Percentiles rank a stretch among this genome's conserved stretches.
Evolutionary conservation across 2,797 vertebrate genomes (phyloP).

Genomic region (Hyperoplus lanceolatus): DNA sequence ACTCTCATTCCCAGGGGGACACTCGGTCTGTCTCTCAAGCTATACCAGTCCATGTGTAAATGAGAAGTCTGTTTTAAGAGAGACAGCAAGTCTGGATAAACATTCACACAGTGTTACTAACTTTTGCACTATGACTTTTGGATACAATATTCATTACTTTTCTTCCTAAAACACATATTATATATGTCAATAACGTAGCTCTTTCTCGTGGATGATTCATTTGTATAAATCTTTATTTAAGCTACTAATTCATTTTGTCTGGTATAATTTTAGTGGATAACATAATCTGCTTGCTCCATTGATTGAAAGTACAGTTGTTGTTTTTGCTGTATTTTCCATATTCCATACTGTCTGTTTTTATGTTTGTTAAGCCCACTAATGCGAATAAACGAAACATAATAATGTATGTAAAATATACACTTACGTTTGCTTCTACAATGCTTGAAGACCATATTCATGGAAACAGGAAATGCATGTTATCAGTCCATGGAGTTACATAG

Average conservation of each 20-base stretch:
- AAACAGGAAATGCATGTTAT: neutral
- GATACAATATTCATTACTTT: neutral
- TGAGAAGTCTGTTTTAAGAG: conserved; percentile 39
- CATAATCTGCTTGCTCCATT: neutral
- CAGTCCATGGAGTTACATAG: neutral
- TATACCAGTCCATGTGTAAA: conserved; percentile 49
- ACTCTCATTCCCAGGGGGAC: conserved; percentile 45
- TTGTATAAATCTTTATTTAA: neutral
- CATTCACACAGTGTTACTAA: conserved; percentile 8
- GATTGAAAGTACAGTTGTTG: neutral
- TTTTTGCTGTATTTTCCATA: neutral
- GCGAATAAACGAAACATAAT: too few species aligned
- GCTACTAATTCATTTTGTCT: neutral
- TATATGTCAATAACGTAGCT: neutral
- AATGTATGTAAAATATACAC: too few species aligned
- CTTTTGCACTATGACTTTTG: conserved; percentile 17
- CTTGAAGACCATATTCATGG: too few species aligned
- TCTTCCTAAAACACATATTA: neutral
- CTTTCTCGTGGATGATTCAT: neutral
- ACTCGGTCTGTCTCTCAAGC: conserved; percentile 43
- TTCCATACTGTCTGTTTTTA: neutral
- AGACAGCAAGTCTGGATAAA: conserved; percentile 54
- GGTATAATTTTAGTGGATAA: neutral
- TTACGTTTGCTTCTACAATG: too few species aligned
- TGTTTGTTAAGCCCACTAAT: neutral